Base-by-base conservation (phyloP, 92 coral and sea anemone species). In the Diadumene lineata region DNA sequence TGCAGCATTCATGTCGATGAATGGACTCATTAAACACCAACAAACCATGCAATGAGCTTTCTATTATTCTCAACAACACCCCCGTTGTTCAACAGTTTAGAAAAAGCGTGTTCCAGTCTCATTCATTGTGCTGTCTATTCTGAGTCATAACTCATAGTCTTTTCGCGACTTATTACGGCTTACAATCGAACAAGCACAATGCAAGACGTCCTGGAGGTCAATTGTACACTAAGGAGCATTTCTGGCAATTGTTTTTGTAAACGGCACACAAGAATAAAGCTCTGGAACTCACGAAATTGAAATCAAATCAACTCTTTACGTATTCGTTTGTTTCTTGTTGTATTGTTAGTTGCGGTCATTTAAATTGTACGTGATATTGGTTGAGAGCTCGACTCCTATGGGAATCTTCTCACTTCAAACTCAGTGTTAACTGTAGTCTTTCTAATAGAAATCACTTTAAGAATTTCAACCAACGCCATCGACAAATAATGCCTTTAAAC, bases 401-500 rank as follows among this genome's bases (percentile, higher is more conserved):
- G 29, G 66, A 56, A 72, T 34, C 32, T 21, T n/a, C 38, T 31
- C 62, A 17, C 43, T 26, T 44, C 51, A 18, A 11, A 70, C n/a
- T n/a, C n/a, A n/a, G n/a, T n/a, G n/a, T n/a, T n/a, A n/a, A n/a
- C 34, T 50, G 22, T 10, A n/a, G 16, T 22, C 21, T 29, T 15
- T 21, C 48, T 33, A 72, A 72, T 53, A 72, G 51, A 26, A 72
- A 55, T 56, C 57, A 72, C 77, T 72, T 71, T 72, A 31, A 56
- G 21, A 72, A 72, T 72, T 31, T 72, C n/a, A 72, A 43, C 11
- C 77, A 34, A 56, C 50, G 50, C 65, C 53, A 31, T 25, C 63
- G 1, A 27, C 30, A 17, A 43, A 56, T 53, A 34, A 72, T 50
- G 21, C 11, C 7, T 26, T 29, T 0, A 29, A 55, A 55, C 76